Percentiles rank a stretch among this genome's conserved stretches.
Evolutionary conservation across 2,113 vertebrate genomes (phyloP).

Genomic region (Dissostichus mawsoni): DNA sequence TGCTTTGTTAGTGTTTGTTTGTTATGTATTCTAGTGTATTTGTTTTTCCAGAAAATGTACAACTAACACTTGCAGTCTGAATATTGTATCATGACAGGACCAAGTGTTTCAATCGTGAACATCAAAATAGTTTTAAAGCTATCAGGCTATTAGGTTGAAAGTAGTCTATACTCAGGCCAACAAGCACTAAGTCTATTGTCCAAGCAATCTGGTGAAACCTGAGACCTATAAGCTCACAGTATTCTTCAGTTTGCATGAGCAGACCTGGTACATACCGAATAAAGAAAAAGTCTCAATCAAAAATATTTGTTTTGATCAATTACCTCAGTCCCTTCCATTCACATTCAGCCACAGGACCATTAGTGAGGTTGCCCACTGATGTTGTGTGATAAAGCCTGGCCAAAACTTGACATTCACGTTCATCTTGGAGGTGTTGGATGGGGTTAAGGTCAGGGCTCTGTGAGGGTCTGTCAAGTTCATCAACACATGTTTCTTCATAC

Average conservation of each 20-base stretch:
- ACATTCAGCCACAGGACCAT: not conserved
- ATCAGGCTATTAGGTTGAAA: no score
- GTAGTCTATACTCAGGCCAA: not conserved
- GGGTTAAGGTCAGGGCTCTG: not conserved
- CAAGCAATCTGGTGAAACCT: no score
- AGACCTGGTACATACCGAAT: not conserved
- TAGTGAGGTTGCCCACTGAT: not conserved
- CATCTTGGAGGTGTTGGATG: not conserved
- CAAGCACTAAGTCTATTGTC: not conserved
- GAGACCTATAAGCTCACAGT: not conserved
- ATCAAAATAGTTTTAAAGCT: no score
- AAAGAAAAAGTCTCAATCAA: no score
- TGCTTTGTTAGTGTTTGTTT: not conserved
- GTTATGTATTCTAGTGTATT: no score
- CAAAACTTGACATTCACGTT: not conserved
- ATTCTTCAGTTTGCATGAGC: not conserved
- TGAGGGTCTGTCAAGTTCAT: not conserved
- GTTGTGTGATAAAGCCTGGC: not conserved
- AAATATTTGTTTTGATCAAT: no score
- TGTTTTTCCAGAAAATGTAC: not conserved
- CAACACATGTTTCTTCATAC: no score
- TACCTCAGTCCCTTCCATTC: not conserved
- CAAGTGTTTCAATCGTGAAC: not conserved
- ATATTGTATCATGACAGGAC: not conserved
- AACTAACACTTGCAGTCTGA: not conserved